Evolutionary conservation across 2,888 invertebrate species (phyloP), one percentile per base, ranked within the genome.

Genomic region (Hirtodrosophila histrioides): DNA sequence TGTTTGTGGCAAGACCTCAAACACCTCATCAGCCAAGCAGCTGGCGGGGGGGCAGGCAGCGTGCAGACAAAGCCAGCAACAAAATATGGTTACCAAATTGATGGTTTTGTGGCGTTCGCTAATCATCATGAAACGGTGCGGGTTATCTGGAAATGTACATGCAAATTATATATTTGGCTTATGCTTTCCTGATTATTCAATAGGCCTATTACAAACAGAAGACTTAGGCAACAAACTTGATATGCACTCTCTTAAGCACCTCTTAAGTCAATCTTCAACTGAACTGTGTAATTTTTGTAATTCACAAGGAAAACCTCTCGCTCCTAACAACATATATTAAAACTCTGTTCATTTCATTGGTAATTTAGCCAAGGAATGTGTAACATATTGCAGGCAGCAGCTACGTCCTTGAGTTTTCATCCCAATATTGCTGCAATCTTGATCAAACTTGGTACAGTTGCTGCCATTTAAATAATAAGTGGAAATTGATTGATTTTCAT

Each of bases 51-150:
- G 71, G 53, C 66, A 56, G n/a, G 68, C 55, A 36, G 53, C 55
- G 46, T 45, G 60, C 45, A 69, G 67, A 53, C 68, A 61, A 6
- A 61, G 67, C 49, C 69, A 68, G 60, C 64, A 78, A 57, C 82
- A 77, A 69, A 88, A 78, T 84, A 88, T 84, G 83, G 84, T 84
- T 79, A 88, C 76, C 89, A 88, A 88, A 88, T 82, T 86, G 74
- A 73, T 72, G 71, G 79, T 76, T 89, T 89, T 90, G 88, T 88
- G 86, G 81, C 90, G 90, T 86, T 89, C 84, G 86, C 84, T 88
- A 83, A 89, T 87, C 89, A 89, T 90, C 63, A 43, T 82, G 71
- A 53, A 60, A 55, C 65, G 67, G 17, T 66, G 63, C 69, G 41
- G 75, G 27, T 81, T 83, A 65, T 58, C 71, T 83, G 74, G 48